Conservation (phyloP, 1,140 invertebrate species). For the Odontomachus brunneus region DNA sequence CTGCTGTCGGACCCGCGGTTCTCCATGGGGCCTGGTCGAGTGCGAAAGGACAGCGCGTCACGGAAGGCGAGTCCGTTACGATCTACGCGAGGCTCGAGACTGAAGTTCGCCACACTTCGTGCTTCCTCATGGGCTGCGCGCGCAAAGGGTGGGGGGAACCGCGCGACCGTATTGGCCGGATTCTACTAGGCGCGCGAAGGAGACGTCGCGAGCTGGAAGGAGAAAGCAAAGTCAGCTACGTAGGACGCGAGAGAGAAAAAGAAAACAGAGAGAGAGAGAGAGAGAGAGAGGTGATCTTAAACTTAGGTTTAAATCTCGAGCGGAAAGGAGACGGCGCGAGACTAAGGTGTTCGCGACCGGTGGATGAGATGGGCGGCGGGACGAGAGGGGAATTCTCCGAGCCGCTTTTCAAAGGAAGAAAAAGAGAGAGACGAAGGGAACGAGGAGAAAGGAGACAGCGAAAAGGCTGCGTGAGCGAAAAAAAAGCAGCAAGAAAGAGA, state of each 20-base stretch:
- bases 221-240: no score
- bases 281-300: slow-evolving; percentile 3
- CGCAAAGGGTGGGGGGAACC: neutral
- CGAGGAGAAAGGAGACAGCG: slow-evolving; percentile 27
- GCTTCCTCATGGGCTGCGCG: slow-evolving; percentile 28
- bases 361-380: neutral
- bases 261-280: neutral
- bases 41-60: slow-evolving; percentile 5
- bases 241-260: neutral
- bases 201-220: neutral
- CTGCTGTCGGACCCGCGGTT: slow-evolving; percentile 7
- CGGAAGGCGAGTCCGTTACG: slow-evolving; percentile 43
- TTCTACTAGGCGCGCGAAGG: neutral
- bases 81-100: slow-evolving; percentile 74
- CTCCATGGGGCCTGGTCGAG: slow-evolving; percentile 43
- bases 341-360: neutral
- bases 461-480: neutral
- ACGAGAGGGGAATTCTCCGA: neutral
- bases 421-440: neutral
- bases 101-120: slow-evolving; percentile 53
- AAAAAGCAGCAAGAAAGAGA: neutral
- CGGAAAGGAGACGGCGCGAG: slow-evolving; percentile 15
- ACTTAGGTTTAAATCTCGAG: neutral
- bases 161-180: neutral
- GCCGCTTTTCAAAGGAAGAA: slow-evolving; percentile 35